These are phyloP conservation scores for Eudyptes chrysolophus DNA, from an alignment of 2,113 vertebrate genomes.

Conservation along the genomic window DNA sequence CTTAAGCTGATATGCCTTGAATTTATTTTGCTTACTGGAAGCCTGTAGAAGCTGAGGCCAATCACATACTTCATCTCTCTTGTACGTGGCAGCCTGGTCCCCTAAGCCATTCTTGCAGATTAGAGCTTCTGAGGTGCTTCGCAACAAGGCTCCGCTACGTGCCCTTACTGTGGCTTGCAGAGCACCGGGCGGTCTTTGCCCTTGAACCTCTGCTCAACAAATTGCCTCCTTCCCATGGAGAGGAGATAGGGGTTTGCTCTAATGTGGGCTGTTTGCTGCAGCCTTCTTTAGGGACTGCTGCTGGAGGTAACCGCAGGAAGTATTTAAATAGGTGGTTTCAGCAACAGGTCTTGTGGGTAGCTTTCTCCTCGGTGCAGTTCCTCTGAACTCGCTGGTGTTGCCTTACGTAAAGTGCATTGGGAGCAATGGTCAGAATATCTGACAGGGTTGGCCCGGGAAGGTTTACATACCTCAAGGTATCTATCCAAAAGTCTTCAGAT, in stretches of 20 bases:
- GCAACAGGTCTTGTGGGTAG: background rate
- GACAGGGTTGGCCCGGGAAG: background rate
- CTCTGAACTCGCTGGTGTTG: background rate
- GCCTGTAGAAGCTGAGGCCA: background rate
- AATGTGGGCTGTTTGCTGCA: background rate
- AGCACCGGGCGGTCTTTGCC: background rate
- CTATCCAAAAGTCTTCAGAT: background rate
- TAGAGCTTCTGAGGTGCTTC: background rate
- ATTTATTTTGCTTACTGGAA: conserved; percentile 24
- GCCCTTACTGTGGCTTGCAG: background rate
- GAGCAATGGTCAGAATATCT: rapidly evolving
- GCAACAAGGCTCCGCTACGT: background rate
- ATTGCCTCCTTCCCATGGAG: background rate
- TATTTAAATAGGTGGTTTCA: background rate
- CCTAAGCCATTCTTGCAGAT: background rate
- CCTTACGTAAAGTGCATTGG: rapidly evolving
- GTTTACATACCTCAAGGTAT: background rate
- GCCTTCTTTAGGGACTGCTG: background rate
- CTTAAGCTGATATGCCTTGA: background rate
- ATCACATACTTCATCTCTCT: background rate
- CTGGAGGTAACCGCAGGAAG: background rate
- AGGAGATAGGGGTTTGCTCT: background rate
- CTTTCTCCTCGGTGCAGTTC: background rate
- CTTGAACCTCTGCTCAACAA: background rate
- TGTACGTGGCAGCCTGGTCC: background rate